Evolutionary conservation across 2,888 invertebrate species (phyloP).

Genomic region (Agrochola circellaris): DNA sequence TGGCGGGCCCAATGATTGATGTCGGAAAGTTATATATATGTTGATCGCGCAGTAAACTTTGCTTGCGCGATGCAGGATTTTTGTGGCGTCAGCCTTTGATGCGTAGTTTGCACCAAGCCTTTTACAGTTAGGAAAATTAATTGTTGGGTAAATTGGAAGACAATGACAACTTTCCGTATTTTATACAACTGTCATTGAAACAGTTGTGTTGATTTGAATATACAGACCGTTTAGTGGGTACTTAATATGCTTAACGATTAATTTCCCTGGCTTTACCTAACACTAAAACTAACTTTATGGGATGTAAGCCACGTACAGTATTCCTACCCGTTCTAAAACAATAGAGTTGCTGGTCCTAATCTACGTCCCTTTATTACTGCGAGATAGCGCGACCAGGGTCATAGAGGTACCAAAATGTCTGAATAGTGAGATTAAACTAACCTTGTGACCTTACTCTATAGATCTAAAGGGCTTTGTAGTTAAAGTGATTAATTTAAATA

Average conservation of each 20-base stretch:
- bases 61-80: too few relatives aligned
- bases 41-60: too few relatives aligned
- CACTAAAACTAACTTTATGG: neutral
- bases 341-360: slow-evolving; percentile 19
- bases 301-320: neutral
- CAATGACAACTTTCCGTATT: too few relatives aligned
- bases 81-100: too few relatives aligned
- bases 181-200: too few relatives aligned
- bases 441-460: slow-evolving; percentile 11
- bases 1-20: too few relatives aligned
- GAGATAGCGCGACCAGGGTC: slow-evolving; percentile 18
- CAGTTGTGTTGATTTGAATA: too few relatives aligned
- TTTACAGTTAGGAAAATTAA: too few relatives aligned
- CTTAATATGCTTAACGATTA: neutral
- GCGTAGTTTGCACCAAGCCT: too few relatives aligned
- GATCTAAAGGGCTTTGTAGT: slow-evolving; percentile 12
- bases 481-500: neutral
- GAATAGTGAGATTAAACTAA: slow-evolving; percentile 25
- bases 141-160: too few relatives aligned
- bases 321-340: slow-evolving; percentile 30
- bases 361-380: slow-evolving; percentile 5
- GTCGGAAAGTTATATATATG: too few relatives aligned
- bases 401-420: slow-evolving; percentile 3
- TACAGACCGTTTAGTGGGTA: too few relatives aligned
- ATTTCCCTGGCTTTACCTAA: neutral